Conservation (phyloP, 2,797 vertebrate genomes). For the Serranus cabrilla region DNA sequence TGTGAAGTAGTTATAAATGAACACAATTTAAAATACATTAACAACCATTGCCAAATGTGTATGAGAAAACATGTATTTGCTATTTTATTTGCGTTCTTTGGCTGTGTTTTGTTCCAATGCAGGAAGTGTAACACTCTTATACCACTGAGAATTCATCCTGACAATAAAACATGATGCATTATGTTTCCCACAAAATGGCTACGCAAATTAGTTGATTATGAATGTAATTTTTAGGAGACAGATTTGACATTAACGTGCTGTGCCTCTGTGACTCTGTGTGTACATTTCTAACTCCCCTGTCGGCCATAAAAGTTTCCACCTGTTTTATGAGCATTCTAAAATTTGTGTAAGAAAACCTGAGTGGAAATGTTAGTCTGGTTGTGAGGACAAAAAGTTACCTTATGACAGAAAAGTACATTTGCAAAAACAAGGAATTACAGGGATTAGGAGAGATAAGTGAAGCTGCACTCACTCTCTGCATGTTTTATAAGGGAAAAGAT, state of each 20-base stretch:
- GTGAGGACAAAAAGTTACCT: not conserved
- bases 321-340: slow-evolving; percentile 45
- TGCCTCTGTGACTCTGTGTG: slow-evolving; percentile 32
- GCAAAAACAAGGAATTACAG: not conserved
- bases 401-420: not conserved
- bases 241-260: slow-evolving; percentile 27
- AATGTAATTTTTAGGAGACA: slow-evolving; percentile 13
- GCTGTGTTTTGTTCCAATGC: slow-evolving; percentile 34
- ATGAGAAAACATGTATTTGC: slow-evolving; percentile 4
- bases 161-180: slow-evolving; percentile 29
- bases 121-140: slow-evolving; percentile 13
- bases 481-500: not conserved
- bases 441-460: not conserved
- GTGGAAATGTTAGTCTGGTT: not conserved
- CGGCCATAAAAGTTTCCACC: slow-evolving; percentile 47
- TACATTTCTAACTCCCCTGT: slow-evolving; percentile 33
- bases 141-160: not conserved
- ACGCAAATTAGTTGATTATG: slow-evolving; percentile 11
- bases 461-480: not conserved
- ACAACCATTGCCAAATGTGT: slow-evolving; percentile 15
- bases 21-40: slow-evolving; percentile 27
- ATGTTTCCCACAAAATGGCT: slow-evolving; percentile 20
- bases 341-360: slow-evolving; percentile 4
- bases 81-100: slow-evolving; percentile 29
- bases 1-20: slow-evolving; percentile 27